Base-by-base conservation (phyloP, 2,797 vertebrate species). In the Chelon auratus region DNA sequence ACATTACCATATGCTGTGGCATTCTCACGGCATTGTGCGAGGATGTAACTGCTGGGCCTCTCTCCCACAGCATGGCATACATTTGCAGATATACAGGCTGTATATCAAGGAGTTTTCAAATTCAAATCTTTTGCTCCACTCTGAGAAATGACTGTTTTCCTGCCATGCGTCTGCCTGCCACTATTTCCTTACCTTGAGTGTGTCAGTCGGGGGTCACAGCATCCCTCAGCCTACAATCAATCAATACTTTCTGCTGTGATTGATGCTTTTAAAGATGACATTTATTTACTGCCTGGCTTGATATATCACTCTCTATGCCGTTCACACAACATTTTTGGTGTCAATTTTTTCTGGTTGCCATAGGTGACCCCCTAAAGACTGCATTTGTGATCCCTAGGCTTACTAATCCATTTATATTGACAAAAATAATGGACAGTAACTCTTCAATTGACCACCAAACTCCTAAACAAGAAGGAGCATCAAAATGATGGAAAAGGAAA, bases 1-100 rank as follows among this genome's bases (percentile, higher is more conserved):
- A 73, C 72, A 67, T 78, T 73, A 77, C 74, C 85, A 82, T 90
- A 86, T 87, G 84, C 76, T 83, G 68, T 73, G 69, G 77, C 51
- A 62, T 83, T 81, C 60, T 68, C 75, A 68, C 47, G 64, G 37
- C 26, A 43, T 12, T 68, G 63, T 22, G 17, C 24, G 5, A 63
- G 59, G 59, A 47, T 72, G 33, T 61, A 60, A 66, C 75, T 80
- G 65, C 75, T 72, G 47, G 51, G 67, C 72, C 62, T 60, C 61
- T 74, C 75, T 86, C 53, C 60, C 65, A 58, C 85, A 71, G 58
- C 47, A 11, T 53, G 62, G 22, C 51, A 55, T 0, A 54, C 45
- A 63, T 53, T 67, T 68, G 53, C 40, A 47, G 30, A 80, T 82
- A 63, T 79, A 33, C 63, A 79, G 56, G 39, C 48, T 63, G 55